Percentiles rank a stretch among this genome's conserved stretches.
Evolutionary conservation across 2,888 invertebrate species (phyloP).

Genomic region (Hartigia nigra): DNA sequence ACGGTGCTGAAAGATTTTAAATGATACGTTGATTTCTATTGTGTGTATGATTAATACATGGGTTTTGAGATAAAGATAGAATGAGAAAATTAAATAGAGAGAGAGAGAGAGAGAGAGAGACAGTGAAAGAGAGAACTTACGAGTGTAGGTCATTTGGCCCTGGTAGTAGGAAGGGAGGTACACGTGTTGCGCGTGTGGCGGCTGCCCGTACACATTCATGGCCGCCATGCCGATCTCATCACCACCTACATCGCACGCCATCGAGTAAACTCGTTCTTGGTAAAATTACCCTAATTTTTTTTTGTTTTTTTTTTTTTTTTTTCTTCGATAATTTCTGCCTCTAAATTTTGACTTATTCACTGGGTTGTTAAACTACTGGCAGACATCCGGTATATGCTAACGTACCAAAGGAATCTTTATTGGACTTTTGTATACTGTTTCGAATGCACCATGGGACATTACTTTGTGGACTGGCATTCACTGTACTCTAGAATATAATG

Average conservation of each 20-base stretch:
- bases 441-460: too few relatives aligned
- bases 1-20: slow-evolving; percentile 23
- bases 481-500: neutral
- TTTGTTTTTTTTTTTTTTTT: slow-evolving; percentile 37
- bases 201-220: slow-evolving; percentile 77
- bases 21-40: neutral
- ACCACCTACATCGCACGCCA: slow-evolving; percentile 59
- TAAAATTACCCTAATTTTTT: slow-evolving; percentile 48
- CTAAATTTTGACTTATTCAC: slow-evolving; percentile 46
- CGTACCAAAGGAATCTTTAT: too few relatives aligned
- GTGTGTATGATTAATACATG: slow-evolving; percentile 23
- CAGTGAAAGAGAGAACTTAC: slow-evolving; percentile 72
- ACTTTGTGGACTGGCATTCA: neutral
- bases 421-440: too few relatives aligned
- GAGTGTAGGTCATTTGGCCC: slow-evolving; percentile 81
- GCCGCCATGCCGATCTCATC: slow-evolving; percentile 67
- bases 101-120: slow-evolving; percentile 37
- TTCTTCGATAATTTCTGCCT: slow-evolving; percentile 22
- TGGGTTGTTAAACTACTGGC: slow-evolving; percentile 45
- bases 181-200: slow-evolving; percentile 81
- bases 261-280: slow-evolving; percentile 42
- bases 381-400: too few relatives aligned
- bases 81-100: slow-evolving; percentile 9
- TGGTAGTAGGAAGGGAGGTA: slow-evolving; percentile 86
- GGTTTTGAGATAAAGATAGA: slow-evolving; percentile 35